phyloP scores from a whole-genome alignment of 2,888 invertebrate species.

The Trichacis sp. region DNA sequence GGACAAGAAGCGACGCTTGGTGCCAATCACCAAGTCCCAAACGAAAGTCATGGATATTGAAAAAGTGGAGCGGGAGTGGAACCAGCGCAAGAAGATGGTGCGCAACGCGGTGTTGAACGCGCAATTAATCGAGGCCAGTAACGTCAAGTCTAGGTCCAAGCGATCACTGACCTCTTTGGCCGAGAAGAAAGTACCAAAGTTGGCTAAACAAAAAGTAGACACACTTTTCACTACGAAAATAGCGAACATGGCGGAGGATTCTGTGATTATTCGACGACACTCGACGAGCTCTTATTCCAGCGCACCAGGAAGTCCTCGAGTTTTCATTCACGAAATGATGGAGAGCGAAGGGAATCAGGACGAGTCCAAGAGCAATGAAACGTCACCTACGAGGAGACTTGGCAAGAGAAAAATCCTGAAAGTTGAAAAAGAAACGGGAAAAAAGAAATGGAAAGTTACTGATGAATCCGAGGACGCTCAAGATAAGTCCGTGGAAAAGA shows the following conservation, averaged over 20 bases:
- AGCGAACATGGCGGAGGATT: conserved; percentile 76
- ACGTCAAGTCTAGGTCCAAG: conserved; percentile 71
- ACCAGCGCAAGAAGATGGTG: conserved; percentile 73
- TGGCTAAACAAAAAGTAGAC: conserved; percentile 52
- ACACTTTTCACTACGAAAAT: conserved; percentile 62
- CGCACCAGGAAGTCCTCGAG: conserved; percentile 75
- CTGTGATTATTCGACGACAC: conserved; percentile 84
- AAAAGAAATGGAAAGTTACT: conserved; percentile 6
- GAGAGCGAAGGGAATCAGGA: conserved; percentile 40
- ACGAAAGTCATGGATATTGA: conserved; percentile 65
- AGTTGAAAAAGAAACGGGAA: conserved; percentile 6
- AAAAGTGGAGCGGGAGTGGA: conserved; percentile 64
- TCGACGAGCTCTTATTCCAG: conserved; percentile 87
- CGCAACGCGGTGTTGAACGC: conserved; percentile 73
- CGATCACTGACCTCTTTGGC: conserved; percentile 64
- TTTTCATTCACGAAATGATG: conserved; percentile 71
- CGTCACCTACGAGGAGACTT: background rate
- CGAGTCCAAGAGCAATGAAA: conserved; percentile 20
- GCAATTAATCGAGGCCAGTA: conserved; percentile 71
- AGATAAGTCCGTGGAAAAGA: conserved; percentile 45
- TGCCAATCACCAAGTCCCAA: conserved; percentile 64
- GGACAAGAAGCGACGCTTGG: conserved; percentile 57
- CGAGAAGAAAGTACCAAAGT: conserved; percentile 45
- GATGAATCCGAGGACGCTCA: conserved; percentile 34
- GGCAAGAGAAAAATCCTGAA: conserved; percentile 13